Conservation (phyloP, 2,113 vertebrate species). For the Macroglossus sobrinus region DNA sequence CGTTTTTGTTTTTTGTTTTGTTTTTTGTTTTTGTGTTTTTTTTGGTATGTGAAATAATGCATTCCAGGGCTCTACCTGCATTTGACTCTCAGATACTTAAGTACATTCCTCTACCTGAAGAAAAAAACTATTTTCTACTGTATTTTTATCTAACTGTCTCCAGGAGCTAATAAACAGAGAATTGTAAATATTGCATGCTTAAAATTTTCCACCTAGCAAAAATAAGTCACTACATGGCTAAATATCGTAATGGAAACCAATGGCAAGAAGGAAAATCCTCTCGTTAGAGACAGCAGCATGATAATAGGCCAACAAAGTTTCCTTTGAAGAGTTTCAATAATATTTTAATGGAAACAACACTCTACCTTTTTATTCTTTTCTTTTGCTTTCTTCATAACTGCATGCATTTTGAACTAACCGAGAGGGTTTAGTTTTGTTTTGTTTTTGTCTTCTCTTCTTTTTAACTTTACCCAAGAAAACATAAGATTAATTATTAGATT, state of each 20-base stretch:
- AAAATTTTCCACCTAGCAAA: conserved; percentile 77
- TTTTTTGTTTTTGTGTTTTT: not conserved
- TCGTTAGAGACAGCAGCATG: conserved; percentile 57
- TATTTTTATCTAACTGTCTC: conserved; percentile 77
- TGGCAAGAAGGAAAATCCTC: conserved; percentile 70
- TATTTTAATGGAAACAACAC: conserved; percentile 30
- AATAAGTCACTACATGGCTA: conserved; percentile 69
- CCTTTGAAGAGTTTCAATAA: conserved; percentile 39
- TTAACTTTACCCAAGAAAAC: not conserved
- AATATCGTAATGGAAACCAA: conserved; percentile 65
- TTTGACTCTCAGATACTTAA: conserved; percentile 32
- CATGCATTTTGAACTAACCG: not conserved
- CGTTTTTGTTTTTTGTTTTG: no score
- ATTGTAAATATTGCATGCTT: conserved; percentile 73
- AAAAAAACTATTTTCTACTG: conserved; percentile 54
- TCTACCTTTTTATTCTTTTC: not conserved
- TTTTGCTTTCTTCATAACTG: not conserved
- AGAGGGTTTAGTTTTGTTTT: not conserved
- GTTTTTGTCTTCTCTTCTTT: no score
- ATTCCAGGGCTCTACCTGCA: conserved; percentile 44
- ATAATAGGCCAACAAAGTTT: conserved; percentile 45
- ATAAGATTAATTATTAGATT: not conserved
- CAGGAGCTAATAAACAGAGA: conserved; percentile 77
- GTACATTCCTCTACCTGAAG: conserved; percentile 48
- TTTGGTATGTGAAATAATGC: not conserved